These are phyloP conservation scores for Porites australiensis DNA, from an alignment of 64 coral and sea anemone species.

Conservation along the genomic window DNA sequence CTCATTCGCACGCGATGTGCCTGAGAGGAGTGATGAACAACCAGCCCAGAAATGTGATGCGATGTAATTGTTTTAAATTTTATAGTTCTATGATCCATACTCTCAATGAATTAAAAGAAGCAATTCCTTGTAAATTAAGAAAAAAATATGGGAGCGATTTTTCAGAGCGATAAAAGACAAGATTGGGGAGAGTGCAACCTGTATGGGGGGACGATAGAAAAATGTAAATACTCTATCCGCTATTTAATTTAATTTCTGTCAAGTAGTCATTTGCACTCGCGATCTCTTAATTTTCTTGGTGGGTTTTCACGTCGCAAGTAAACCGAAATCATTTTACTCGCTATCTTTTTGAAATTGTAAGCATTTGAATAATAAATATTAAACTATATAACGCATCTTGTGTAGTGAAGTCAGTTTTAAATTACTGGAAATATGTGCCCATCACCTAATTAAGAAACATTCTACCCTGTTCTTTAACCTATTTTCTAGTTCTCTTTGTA, in stretches of 20 bases:
- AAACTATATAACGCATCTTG: neutral
- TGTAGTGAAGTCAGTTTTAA: no score
- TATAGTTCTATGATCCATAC: neutral
- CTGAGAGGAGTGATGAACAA: neutral
- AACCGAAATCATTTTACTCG: neutral
- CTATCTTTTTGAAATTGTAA: conserved; percentile 34
- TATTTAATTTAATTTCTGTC: conserved; percentile 21
- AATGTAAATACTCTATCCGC: neutral
- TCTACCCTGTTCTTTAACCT: no score
- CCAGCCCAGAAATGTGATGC: neutral
- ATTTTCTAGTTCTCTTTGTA: no score
- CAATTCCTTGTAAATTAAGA: neutral
- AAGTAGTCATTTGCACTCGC: neutral
- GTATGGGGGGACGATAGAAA: neutral
- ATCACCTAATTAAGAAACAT: no score
- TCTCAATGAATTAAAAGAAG: neutral
- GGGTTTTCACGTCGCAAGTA: neutral
- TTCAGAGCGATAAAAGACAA: neutral
- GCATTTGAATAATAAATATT: conserved; percentile 31
- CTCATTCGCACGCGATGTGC: neutral
- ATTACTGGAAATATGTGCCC: no score
- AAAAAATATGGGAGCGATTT: neutral
- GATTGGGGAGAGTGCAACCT: neutral
- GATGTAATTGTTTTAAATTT: neutral
- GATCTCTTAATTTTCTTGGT: neutral